Evolutionary conservation across 2,113 vertebrate genomes (phyloP), one percentile per base, ranked within the genome.

Genomic region (Podarcis muralis): DNA sequence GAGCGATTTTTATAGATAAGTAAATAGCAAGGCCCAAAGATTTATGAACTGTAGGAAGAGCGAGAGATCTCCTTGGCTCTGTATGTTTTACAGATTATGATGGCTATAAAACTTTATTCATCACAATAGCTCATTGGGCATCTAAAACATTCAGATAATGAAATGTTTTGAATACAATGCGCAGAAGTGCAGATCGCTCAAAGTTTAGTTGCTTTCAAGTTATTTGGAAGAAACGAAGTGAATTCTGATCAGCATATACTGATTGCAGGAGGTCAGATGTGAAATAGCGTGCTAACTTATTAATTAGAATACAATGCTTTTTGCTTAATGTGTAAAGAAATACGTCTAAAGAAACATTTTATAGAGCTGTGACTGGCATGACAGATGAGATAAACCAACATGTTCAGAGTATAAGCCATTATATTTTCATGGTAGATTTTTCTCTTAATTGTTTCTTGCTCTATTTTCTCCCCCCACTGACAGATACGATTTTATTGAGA

Each of bases 401-500:
- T 90, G 32, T 27, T 75, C 87, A 78, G 87, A 91, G 84, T 65
- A 77, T 0, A 81, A 85, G 23, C 11, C 48, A 53, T 0, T 40
- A 35, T 32, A 75, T 85, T n/a, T 11, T 20, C 1, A 48, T 85
- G n/a, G 66, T 4, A 40, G 1, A 35, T 48, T 25, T 0, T n/a
- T 1, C 59, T 40, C 27, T 81, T 87, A 84, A 84, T 81, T 89
- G 91, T 83, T 85, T 76, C 22, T 5, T 40, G 76, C 69, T 89
- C 76, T 79, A 65, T n/a, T 90, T 93, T 88, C 13, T 90, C 27
- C 82, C 86, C 83, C 91, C n/a, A 27, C 93, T 81, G 87, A 25
- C 94, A 99, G 99, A 96, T 99, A 99, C 0, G 99, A 99, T 96
- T 99, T 98, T 89, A 98, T 99, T 0, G 99, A 99, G 97, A 98